These are phyloP conservation scores for Monoplex corrugatus DNA, from an alignment of 2,888 invertebrate genomes.

Conservation along the genomic window DNA sequence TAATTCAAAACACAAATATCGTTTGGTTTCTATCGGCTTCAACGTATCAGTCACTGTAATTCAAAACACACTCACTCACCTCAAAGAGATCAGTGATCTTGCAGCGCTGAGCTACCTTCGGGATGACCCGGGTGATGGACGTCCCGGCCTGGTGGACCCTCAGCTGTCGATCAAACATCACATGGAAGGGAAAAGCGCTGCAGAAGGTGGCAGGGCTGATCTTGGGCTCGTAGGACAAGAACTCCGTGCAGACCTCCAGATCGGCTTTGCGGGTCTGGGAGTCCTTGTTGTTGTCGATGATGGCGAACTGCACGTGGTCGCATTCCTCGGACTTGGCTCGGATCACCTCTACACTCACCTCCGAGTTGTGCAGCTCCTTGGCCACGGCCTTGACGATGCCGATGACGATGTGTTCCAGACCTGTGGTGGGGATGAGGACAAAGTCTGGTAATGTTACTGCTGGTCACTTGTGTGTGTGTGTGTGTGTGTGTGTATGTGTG, in stretches of 20 bases:
- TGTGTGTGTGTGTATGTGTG: too few relatives aligned
- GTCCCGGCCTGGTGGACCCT: constrained; percentile 94
- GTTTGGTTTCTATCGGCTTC: too few relatives aligned
- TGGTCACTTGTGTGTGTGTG: too few relatives aligned
- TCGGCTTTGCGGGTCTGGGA: constrained; percentile 47
- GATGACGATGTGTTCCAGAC: constrained; percentile 96
- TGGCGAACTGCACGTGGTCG: constrained; percentile 87
- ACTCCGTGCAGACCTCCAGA: constrained; percentile 56
- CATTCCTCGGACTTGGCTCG: constrained; percentile 95
- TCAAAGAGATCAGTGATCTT: constrained; percentile 67
- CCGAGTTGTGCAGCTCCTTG: constrained; percentile 90
- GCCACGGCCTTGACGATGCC: constrained; percentile 99
- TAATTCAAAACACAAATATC: too few relatives aligned
- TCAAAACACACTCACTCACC: background rate
- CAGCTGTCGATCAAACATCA: constrained; percentile 95
- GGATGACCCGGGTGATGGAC: constrained; percentile 89
- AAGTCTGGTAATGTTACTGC: too few relatives aligned
- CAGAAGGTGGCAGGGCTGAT: constrained; percentile 77
- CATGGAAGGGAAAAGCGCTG: constrained; percentile 96
- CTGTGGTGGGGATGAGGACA: background rate
- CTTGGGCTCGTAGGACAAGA: constrained; percentile 66
- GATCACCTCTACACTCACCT: constrained; percentile 89
- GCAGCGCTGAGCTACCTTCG: constrained; percentile 61
- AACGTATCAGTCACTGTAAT: too few relatives aligned
- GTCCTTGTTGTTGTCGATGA: constrained; percentile 65